Base-by-base conservation (phyloP, 2,888 invertebrate genomes). In the Chrysotoxum bicinctum region DNA sequence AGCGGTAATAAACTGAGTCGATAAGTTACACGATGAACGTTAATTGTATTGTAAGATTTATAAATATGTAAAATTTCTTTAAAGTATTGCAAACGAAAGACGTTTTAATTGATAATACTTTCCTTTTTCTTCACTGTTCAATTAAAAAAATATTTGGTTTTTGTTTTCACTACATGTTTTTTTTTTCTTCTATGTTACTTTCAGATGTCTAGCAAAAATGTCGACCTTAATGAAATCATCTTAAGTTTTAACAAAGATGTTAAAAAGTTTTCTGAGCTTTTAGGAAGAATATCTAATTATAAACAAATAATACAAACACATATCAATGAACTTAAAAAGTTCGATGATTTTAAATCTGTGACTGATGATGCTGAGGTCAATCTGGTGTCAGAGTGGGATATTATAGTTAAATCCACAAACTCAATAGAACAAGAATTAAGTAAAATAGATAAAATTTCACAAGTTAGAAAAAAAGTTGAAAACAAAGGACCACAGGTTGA, bases 181-280 rank as follows among this genome's bases (percentile, higher is more conserved):
- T 96, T n/a, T 90, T 96, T 56, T 14, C 60, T 66, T 64, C 16
- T 45, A 10, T 54, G 62, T 16, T 68, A 30, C 9, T 83, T 83
- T 48, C 69, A 83, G 83, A 83, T 83, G 83, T 79, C 79, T 69
- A 50, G 56, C 35, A 50, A 56, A n/a, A 74, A 79, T 70, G 74
- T 45, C 8, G 60, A 43, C 40, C 9, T 79, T 54, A 74, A 30
- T 69, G 45, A 73, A 1, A 52, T 50, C 14, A 45, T 83, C 26
- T 64, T 50, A 26, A 79, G 43, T 16, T 79, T 79, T 43, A 50
- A 30, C 7, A 43, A 35, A 37, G 79, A 83, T 35, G 14, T 83
- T 64, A 37, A 79, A 26, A 69, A 64, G 10, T 69, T 83, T 19
- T 62, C 32, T 3, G 43, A 62, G 2, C 40, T 64, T 48, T 5